Percentiles rank a stretch among this genome's conserved stretches.
phyloP scores from a whole-genome alignment of 1,140 invertebrate genomes.

The Callitettix versicolor region DNA sequence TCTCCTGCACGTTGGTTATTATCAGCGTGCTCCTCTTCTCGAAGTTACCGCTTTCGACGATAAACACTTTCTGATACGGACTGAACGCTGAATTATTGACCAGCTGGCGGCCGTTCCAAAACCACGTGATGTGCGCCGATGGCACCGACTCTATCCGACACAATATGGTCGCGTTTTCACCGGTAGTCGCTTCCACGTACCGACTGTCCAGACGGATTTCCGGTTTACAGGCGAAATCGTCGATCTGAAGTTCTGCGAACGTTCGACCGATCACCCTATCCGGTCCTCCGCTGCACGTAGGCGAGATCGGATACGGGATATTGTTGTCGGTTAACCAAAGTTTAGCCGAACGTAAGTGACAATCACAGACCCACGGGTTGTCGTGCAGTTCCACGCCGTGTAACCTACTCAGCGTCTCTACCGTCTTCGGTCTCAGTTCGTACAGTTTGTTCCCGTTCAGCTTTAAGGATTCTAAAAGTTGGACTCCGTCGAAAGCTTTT shows the following conservation, averaged over 20 bases:
- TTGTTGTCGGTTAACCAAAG: constrained; percentile 75
- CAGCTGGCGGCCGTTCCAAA: constrained; percentile 71
- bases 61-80: constrained; percentile 66
- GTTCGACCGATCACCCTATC: constrained; percentile 51
- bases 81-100: constrained; percentile 69
- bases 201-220: constrained; percentile 63
- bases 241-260: constrained; percentile 62
- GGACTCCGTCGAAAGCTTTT: constrained; percentile 65
- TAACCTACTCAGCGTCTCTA: constrained; percentile 59
- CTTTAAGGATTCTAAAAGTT: constrained; percentile 67
- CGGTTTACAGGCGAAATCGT: constrained; percentile 81
- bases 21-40: constrained; percentile 66
- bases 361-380: constrained; percentile 88
- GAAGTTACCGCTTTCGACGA: constrained; percentile 62
- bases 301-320: constrained; percentile 64
- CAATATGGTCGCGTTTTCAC: constrained; percentile 72
- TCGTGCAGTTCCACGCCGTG: constrained; percentile 78
- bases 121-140: constrained; percentile 73
- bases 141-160: constrained; percentile 72
- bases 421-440: constrained; percentile 56
- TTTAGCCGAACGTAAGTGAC: constrained; percentile 67
- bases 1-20: constrained; percentile 75
- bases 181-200: constrained; percentile 63
- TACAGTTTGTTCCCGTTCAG: constrained; percentile 69
- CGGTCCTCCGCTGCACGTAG: constrained; percentile 58